Conservation (phyloP, 2,113 vertebrate genomes). For the Rattus norvegicus region GRCr8 NC_086031.1:83041001-83041500, state of each 20-base stretch:
- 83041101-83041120: neutral
- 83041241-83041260: neutral
- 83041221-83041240: neutral
- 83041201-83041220: neutral
- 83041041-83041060: neutral
- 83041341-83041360: neutral
- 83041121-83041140: neutral
- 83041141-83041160: no score
- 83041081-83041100: no score
- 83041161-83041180: neutral
- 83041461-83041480: no score
- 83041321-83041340: neutral
- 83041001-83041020: neutral
- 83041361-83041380: neutral
- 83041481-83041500: fast-evolving
- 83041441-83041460: neutral
- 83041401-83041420: neutral
- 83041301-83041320: neutral
- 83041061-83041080: neutral
- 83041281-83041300: neutral
- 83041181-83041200: neutral
- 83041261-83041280: neutral
- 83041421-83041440: neutral
- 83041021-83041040: neutral
- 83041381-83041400: neutral